A percentile compares a stretch with the other conserved stretches of the same genome.
Evolutionary conservation across 2,797 vertebrate genomes (phyloP).

Genomic region (Pampus argenteus): DNA sequence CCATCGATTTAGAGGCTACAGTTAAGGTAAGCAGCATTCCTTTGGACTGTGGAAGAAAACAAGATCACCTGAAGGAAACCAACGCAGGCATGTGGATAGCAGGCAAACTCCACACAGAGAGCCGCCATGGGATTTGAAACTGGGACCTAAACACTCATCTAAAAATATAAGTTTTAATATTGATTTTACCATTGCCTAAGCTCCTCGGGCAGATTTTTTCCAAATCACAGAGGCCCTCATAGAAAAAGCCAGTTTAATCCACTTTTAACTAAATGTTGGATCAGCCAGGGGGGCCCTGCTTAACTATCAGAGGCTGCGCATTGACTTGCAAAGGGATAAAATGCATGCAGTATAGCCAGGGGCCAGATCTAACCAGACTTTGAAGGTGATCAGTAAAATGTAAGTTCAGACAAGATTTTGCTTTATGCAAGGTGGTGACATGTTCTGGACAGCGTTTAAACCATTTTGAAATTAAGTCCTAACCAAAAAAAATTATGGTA

Average conservation of each 20-base stretch:
- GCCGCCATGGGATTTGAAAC: neutral
- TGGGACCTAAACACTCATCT: slow-evolving; percentile 14
- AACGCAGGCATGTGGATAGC: neutral
- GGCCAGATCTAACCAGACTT: slow-evolving; percentile 4
- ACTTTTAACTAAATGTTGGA: slow-evolving; percentile 38
- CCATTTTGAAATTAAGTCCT: too few relatives aligned
- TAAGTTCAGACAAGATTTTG: neutral
- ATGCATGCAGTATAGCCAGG: slow-evolving; percentile 1
- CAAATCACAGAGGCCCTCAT: slow-evolving; percentile 39
- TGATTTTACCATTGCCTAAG: slow-evolving; percentile 40
- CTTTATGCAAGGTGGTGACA: slow-evolving; percentile 4
- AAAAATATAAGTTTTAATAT: slow-evolving; percentile 28
- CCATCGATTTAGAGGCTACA: neutral
- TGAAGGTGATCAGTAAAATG: slow-evolving; percentile 6
- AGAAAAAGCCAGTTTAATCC: slow-evolving; percentile 37
- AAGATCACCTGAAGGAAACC: neutral
- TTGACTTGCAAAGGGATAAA: slow-evolving; percentile 20
- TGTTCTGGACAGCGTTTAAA: too few relatives aligned
- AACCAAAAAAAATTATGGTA: too few relatives aligned
- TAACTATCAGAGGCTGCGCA: slow-evolving; percentile 30
- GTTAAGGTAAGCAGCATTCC: neutral
- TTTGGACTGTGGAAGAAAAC: slow-evolving; percentile 4
- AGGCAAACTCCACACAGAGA: neutral
- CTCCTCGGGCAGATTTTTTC: slow-evolving; percentile 31
- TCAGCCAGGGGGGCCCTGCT: slow-evolving; percentile 28